Percentiles rank a stretch among this genome's conserved stretches.
Conservation (phyloP, 2,113 vertebrate genomes). For the Epinephelus moara region DNA sequence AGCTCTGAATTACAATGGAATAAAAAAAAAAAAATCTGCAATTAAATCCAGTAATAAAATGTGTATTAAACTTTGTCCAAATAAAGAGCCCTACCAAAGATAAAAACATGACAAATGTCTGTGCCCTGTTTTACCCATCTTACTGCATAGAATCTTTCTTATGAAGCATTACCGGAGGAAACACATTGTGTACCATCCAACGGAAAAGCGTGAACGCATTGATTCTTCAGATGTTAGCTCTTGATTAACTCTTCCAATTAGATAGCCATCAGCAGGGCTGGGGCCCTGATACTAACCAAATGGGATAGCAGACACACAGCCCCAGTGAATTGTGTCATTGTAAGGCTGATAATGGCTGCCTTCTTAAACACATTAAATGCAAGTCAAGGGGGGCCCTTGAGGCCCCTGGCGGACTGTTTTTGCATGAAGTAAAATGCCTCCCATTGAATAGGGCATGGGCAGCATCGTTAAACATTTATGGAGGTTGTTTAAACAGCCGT, state of each 20-base stretch:
- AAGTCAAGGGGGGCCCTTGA: slow-evolving; percentile 62
- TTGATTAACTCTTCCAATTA: slow-evolving; percentile 70
- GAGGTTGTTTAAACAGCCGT: slow-evolving; percentile 84
- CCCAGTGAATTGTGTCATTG: slow-evolving; percentile 79
- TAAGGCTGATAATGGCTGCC: slow-evolving; percentile 75
- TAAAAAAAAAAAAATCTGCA: not conserved
- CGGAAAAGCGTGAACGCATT: slow-evolving; percentile 31
- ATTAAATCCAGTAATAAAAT: not conserved
- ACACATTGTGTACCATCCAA: slow-evolving; percentile 7
- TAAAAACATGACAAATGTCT: not conserved
- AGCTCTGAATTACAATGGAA: not conserved
- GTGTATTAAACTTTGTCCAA: not conserved
- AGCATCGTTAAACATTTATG: slow-evolving; percentile 76
- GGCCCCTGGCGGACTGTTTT: slow-evolving; percentile 74
- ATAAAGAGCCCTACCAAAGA: not conserved
- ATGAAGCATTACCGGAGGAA: slow-evolving; percentile 21
- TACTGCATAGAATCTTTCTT: not conserved
- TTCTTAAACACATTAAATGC: slow-evolving; percentile 77
- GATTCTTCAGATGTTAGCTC: slow-evolving; percentile 49
- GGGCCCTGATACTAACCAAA: slow-evolving; percentile 69
- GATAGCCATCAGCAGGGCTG: slow-evolving; percentile 59
- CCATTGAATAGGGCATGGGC: slow-evolving; percentile 75
- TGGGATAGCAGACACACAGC: slow-evolving; percentile 65
- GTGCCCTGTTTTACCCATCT: not conserved
- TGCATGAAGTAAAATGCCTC: slow-evolving; percentile 79